phyloP scores from a whole-genome alignment of 2,888 invertebrate species.

The Protodeltote pygarga region DNA sequence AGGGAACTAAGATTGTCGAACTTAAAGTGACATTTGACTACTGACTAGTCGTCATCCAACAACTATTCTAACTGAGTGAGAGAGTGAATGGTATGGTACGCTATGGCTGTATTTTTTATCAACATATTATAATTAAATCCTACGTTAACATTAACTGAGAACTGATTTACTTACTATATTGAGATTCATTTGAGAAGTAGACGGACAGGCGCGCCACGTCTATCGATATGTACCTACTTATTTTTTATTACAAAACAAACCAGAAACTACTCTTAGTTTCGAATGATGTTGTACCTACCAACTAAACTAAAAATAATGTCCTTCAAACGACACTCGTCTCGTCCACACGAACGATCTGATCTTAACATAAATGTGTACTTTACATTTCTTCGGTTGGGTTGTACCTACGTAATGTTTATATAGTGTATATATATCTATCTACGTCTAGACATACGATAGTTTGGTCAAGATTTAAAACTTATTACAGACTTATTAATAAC shows the following conservation, averaged over 20 bases:
- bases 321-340: conserved; percentile 16
- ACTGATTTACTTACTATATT: conserved; percentile 1
- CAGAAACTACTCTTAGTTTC: not conserved
- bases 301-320: conserved; percentile 9
- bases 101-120: too few relatives aligned
- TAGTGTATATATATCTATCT: too few relatives aligned
- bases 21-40: too few relatives aligned
- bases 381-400: not conserved
- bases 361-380: not conserved
- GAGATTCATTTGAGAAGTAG: not conserved
- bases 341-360: not conserved
- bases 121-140: not conserved
- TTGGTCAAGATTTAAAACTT: conserved; percentile 23
- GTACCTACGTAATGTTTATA: too few relatives aligned
- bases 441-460: conserved; percentile 9
- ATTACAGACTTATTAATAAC: conserved; percentile 5
- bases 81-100: too few relatives aligned
- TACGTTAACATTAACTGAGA: conserved; percentile 11
- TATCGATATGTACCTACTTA: not conserved
- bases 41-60: too few relatives aligned
- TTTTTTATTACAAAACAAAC: conserved; percentile 2
- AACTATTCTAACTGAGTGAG: too few relatives aligned
- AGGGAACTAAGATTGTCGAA: too few relatives aligned
- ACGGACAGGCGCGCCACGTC: not conserved
- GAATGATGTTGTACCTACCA: not conserved